Evolutionary conservation across 2,113 vertebrate genomes (phyloP).

Genomic region (Megalops atlanticus): DNA sequence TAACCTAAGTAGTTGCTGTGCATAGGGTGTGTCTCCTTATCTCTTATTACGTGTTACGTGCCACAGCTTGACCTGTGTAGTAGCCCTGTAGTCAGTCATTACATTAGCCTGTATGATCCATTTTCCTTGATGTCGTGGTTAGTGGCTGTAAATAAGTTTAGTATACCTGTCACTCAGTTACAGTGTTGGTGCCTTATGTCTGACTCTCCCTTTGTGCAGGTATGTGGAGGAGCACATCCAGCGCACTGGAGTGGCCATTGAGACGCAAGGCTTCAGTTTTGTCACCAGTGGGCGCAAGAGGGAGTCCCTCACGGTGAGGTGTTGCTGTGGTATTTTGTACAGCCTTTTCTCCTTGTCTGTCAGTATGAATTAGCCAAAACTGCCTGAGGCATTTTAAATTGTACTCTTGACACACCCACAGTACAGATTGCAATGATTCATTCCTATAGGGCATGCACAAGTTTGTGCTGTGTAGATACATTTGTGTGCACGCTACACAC

Average conservation of each 20-base stretch:
- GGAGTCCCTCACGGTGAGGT: conserved; percentile 79
- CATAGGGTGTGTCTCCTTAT: neutral
- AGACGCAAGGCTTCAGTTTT: conserved; percentile 82
- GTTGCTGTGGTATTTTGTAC: neutral
- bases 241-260: conserved; percentile 80
- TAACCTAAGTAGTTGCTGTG: neutral
- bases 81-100: neutral
- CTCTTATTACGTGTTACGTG: too few relatives aligned
- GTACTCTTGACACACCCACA: too few relatives aligned
- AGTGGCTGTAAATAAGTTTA: too few relatives aligned
- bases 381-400: neutral
- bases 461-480: too few relatives aligned
- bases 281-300: conserved; percentile 82
- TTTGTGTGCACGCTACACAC: neutral
- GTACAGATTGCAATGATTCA: too few relatives aligned
- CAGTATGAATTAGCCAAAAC: neutral
- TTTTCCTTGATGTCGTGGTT: too few relatives aligned
- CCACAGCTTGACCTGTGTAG: neutral
- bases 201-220: conserved; percentile 53
- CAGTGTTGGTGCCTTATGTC: neutral
- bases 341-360: neutral
- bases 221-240: conserved; percentile 85
- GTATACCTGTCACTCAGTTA: neutral
- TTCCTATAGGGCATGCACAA: too few relatives aligned
- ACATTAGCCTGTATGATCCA: too few relatives aligned